Percentiles rank a stretch among this genome's conserved stretches.
phyloP scores from a whole-genome alignment of 2,797 vertebrate genomes.

The Cyclura pinguis region DNA sequence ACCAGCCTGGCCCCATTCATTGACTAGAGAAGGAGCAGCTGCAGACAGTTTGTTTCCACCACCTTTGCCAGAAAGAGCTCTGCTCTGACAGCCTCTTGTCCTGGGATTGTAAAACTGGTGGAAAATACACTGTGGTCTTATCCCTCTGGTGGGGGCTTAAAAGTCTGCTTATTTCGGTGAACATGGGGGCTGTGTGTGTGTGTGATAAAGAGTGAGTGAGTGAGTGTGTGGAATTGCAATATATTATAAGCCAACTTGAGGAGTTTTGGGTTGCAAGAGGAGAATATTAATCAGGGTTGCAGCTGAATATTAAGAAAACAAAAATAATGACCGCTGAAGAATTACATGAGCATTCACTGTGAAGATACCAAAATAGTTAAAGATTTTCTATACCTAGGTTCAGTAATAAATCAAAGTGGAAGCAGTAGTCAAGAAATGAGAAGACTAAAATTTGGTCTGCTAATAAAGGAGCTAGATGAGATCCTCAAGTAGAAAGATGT shows the following conservation, averaged over 20 bases:
- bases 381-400: too few relatives aligned
- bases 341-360: too few relatives aligned
- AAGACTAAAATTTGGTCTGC: too few relatives aligned
- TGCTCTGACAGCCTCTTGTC: background rate
- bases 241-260: background rate
- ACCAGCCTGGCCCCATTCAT: background rate
- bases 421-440: too few relatives aligned
- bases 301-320: too few relatives aligned
- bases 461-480: too few relatives aligned
- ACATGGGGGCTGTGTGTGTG: background rate
- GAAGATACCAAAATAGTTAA: too few relatives aligned
- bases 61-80: background rate
- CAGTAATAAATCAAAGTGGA: too few relatives aligned
- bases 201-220: background rate
- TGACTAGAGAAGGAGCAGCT: background rate
- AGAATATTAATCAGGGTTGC: too few relatives aligned
- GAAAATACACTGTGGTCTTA: background rate
- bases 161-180: background rate
- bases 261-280: too few relatives aligned
- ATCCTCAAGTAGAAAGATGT: too few relatives aligned
- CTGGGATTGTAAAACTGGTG: background rate
- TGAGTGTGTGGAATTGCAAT: background rate
- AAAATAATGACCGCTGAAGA: too few relatives aligned
- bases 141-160: background rate
- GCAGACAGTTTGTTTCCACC: background rate